These are phyloP conservation scores for Pseudachorutes palmiensis DNA, from an alignment of 1,140 invertebrate species.

Conservation along the genomic window DNA sequence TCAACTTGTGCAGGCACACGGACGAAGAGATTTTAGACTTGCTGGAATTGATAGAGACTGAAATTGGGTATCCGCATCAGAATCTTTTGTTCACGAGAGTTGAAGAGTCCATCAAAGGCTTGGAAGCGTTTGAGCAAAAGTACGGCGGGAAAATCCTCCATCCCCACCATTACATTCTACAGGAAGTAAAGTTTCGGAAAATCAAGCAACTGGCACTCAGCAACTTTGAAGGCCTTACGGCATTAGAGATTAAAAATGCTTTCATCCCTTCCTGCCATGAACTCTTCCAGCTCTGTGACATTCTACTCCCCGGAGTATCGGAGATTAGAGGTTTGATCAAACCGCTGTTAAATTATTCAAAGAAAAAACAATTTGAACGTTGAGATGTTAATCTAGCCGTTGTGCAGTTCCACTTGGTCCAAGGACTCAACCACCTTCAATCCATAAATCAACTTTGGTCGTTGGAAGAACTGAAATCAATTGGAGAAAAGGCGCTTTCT, in stretches of 20 bases:
- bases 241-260: background rate
- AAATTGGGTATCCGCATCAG: slow-evolving; percentile 16
- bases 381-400: too few species aligned
- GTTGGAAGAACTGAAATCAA: too few species aligned
- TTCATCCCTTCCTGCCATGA: background rate
- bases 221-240: slow-evolving; percentile 41
- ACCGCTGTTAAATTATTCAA: too few species aligned
- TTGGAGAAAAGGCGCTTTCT: too few species aligned
- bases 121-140: slow-evolving; percentile 49
- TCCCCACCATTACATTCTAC: slow-evolving; percentile 28
- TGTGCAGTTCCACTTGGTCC: too few species aligned
- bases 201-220: slow-evolving; percentile 45
- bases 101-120: slow-evolving; percentile 31
- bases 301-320: background rate
- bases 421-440: too few species aligned
- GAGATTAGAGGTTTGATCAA: background rate
- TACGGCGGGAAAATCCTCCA: slow-evolving; percentile 43
- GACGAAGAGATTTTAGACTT: slow-evolving; percentile 22
- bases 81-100: slow-evolving; percentile 4
- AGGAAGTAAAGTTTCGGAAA: slow-evolving; percentile 17
- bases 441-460: too few species aligned
- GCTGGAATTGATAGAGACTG: slow-evolving; percentile 16
- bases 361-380: too few species aligned
- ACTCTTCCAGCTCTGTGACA: background rate
- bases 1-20: background rate